Percentiles rank a stretch among this genome's conserved stretches.
Evolutionary conservation across 2,888 invertebrate genomes (phyloP).

Genomic region (Cistogaster globosa): DNA sequence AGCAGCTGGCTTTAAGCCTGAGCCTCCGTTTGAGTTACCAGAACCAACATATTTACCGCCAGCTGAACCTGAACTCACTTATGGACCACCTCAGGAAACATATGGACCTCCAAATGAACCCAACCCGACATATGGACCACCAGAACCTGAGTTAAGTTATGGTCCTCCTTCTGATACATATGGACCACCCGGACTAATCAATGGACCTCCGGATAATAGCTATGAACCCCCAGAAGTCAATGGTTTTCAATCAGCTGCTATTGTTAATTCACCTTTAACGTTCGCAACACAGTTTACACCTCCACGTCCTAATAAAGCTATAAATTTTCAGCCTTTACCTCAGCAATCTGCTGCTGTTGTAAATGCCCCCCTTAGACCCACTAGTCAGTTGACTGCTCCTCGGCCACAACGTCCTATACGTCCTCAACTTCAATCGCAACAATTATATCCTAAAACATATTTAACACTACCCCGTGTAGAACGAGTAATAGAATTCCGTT

Average conservation of each 20-base stretch:
- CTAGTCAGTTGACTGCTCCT: constrained; percentile 40
- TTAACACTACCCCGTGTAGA: constrained; percentile 75
- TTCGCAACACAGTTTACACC: constrained; percentile 63
- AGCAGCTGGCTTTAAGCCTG: constrained; percentile 77
- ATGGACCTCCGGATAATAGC: constrained; percentile 73
- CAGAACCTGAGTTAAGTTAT: constrained; percentile 75
- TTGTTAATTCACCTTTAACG: constrained; percentile 65
- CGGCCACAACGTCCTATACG: constrained; percentile 49
- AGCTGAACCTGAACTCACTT: constrained; percentile 75
- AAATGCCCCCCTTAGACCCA: constrained; percentile 35
- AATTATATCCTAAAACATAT: constrained; percentile 75
- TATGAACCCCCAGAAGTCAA: constrained; percentile 76
- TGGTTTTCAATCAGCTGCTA: constrained; percentile 61
- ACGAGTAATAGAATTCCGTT: constrained; percentile 76
- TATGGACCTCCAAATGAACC: constrained; percentile 75
- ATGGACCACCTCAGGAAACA: constrained; percentile 73
- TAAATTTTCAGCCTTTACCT: constrained; percentile 44
- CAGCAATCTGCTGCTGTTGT: constrained; percentile 75
- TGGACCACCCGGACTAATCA: constrained; percentile 71
- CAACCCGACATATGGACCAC: constrained; percentile 68
- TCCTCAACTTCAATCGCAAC: constrained; percentile 45
- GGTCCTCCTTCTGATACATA: constrained; percentile 75
- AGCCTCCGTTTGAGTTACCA: constrained; percentile 78
- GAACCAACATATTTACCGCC: constrained; percentile 71
- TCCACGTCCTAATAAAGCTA: constrained; percentile 55